Percentiles rank a stretch among this genome's conserved stretches.
phyloP scores from a whole-genome alignment of 2,888 invertebrate genomes.

The Euplexia lucipara region DNA sequence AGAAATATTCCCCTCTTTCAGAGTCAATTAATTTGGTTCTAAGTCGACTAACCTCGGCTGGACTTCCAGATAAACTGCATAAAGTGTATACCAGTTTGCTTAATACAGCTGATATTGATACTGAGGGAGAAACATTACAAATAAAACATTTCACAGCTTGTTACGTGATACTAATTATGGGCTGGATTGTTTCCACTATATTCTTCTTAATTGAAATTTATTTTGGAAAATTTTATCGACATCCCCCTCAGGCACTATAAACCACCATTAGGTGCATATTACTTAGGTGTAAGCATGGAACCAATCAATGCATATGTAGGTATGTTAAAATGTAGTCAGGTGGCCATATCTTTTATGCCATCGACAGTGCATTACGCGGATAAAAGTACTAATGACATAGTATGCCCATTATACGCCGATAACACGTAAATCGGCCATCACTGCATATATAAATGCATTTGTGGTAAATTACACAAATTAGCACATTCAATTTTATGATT shows the following conservation, averaged over 20 bases:
- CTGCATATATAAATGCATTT: slow-evolving; percentile 21
- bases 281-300: not conserved
- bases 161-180: slow-evolving; percentile 75
- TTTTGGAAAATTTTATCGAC: slow-evolving; percentile 59
- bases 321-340: slow-evolving; percentile 20
- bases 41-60: slow-evolving; percentile 74
- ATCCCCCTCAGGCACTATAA: slow-evolving; percentile 67
- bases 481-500: slow-evolving; percentile 23
- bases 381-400: slow-evolving; percentile 49
- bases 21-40: slow-evolving; percentile 73
- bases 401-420: slow-evolving; percentile 27
- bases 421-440: slow-evolving; percentile 51
- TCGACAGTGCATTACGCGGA: slow-evolving; percentile 55
- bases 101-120: slow-evolving; percentile 19
- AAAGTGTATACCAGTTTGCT: slow-evolving; percentile 64
- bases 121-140: slow-evolving; percentile 71
- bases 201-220: slow-evolving; percentile 76
- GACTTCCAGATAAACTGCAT: slow-evolving; percentile 76
- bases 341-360: slow-evolving; percentile 43
- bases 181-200: slow-evolving; percentile 75
- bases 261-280: not conserved
- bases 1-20: slow-evolving; percentile 80
- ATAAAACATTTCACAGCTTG: slow-evolving; percentile 80
- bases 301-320: slow-evolving; percentile 4
- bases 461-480: slow-evolving; percentile 25